phyloP scores from a whole-genome alignment of 2,797 vertebrate species.

The Girardinus metallicus region DNA sequence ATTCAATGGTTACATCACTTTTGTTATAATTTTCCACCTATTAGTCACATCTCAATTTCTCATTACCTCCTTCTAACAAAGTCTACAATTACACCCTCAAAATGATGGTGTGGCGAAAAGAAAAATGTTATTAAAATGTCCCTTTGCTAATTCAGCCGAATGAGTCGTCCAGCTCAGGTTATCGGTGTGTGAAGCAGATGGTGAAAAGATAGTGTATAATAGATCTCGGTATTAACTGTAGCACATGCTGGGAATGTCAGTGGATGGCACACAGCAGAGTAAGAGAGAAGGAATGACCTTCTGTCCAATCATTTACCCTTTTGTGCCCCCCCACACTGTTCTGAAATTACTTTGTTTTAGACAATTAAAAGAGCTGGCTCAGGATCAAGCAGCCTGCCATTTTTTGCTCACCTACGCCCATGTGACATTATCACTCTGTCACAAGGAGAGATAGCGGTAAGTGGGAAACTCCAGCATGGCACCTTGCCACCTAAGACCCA shows the following conservation, averaged over 20 bases:
- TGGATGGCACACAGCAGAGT: slow-evolving; percentile 79
- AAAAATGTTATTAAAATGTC: slow-evolving; percentile 1
- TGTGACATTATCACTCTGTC: slow-evolving; percentile 79
- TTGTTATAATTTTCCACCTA: slow-evolving; percentile 45
- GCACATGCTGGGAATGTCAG: slow-evolving; percentile 83
- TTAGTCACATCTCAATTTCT: slow-evolving; percentile 45
- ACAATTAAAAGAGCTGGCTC: slow-evolving; percentile 86
- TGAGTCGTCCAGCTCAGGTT: slow-evolving; percentile 69
- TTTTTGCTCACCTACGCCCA: slow-evolving; percentile 80
- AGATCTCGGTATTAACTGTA: slow-evolving; percentile 84
- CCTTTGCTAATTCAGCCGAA: slow-evolving; percentile 44
- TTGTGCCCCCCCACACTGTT: slow-evolving; percentile 78
- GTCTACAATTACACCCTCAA: slow-evolving; percentile 29
- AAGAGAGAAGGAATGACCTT: slow-evolving; percentile 84
- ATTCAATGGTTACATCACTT: slow-evolving; percentile 8
- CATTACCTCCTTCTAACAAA: slow-evolving; percentile 48
- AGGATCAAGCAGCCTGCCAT: slow-evolving; percentile 77
- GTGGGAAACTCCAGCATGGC: slow-evolving; percentile 65
- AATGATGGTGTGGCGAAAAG: slow-evolving; percentile 24
- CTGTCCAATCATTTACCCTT: slow-evolving; percentile 86
- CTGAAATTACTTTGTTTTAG: slow-evolving; percentile 88
- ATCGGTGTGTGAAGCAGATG: slow-evolving; percentile 80
- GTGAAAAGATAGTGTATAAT: slow-evolving; percentile 80
- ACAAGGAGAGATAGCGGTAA: slow-evolving; percentile 66
- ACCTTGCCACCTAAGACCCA: slow-evolving; percentile 63